Percentiles rank a stretch among this genome's conserved stretches.
Conservation (phyloP, 1,140 invertebrate species). For the Archivesica marissinica region DNA sequence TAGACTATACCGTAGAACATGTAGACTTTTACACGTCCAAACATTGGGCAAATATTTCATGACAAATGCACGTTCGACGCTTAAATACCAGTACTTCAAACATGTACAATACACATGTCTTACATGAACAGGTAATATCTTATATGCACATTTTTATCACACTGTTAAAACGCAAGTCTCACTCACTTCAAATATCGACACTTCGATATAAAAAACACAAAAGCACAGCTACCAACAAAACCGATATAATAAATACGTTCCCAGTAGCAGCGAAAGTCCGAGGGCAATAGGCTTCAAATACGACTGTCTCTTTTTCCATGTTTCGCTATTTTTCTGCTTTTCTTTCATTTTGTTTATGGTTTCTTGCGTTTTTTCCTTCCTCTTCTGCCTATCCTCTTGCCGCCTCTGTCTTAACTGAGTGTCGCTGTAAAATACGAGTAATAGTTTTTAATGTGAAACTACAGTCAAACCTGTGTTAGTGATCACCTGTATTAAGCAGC, state of each 20-base stretch:
- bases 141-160: background rate
- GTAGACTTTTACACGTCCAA: too few species aligned
- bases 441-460: too few species aligned
- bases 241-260: conserved; percentile 43
- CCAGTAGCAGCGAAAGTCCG: conserved; percentile 37
- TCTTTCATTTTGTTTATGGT: conserved; percentile 48
- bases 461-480: too few species aligned
- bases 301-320: conserved; percentile 50
- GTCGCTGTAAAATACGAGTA: conserved; percentile 33
- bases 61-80: background rate
- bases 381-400: conserved; percentile 50
- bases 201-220: background rate
- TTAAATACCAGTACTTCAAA: background rate
- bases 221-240: conserved; percentile 35
- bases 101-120: background rate
- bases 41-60: too few species aligned
- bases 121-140: background rate
- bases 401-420: conserved; percentile 48
- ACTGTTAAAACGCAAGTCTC: background rate
- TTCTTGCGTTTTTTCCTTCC: conserved; percentile 58
- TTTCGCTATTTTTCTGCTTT: conserved; percentile 53
- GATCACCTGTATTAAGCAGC: too few species aligned
- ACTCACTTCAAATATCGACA: conserved; percentile 13
- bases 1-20: too few species aligned
- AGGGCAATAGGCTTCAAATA: conserved; percentile 53